Conservation (phyloP, 1,140 invertebrate genomes). For the Zaprionus taronus region DNA sequence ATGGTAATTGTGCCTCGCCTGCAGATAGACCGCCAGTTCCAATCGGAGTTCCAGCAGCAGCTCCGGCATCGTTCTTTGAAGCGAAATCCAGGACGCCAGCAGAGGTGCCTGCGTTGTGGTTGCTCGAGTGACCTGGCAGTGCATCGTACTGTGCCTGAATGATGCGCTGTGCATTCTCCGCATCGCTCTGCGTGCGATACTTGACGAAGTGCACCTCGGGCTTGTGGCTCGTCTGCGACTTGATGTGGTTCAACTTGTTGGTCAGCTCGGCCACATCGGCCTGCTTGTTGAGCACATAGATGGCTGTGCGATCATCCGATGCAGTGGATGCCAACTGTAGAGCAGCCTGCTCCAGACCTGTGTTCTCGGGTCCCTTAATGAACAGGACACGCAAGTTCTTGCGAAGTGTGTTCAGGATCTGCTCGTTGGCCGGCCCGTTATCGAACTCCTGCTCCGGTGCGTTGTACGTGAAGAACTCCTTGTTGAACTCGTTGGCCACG, state of each 20-base stretch:
- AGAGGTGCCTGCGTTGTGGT: constrained; percentile 59
- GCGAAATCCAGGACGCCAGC: constrained; percentile 67
- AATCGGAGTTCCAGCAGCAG: not conserved
- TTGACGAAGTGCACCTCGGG: constrained; percentile 91
- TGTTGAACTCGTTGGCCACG: constrained; percentile 63
- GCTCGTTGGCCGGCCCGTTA: constrained; percentile 47
- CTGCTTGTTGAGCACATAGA: constrained; percentile 92
- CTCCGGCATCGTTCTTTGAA: constrained; percentile 27
- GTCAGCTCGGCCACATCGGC: constrained; percentile 64
- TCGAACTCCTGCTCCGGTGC: constrained; percentile 75
- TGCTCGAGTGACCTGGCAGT: constrained; percentile 61
- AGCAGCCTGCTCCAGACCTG: constrained; percentile 86
- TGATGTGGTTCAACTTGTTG: constrained; percentile 62
- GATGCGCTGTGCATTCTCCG: constrained; percentile 70
- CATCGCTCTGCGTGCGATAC: constrained; percentile 88
- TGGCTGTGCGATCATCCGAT: constrained; percentile 92
- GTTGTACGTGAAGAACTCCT: constrained; percentile 70
- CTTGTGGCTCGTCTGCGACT: constrained; percentile 83
- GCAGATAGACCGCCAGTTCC: not conserved
- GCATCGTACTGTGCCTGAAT: constrained; percentile 75
- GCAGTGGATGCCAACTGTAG: constrained; percentile 87
- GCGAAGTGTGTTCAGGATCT: constrained; percentile 85
- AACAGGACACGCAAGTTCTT: constrained; percentile 94
- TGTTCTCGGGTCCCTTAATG: constrained; percentile 90
- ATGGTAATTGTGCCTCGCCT: constrained; percentile 46